Conservation (phyloP, 1,140 invertebrate species). For the Scaptodrosophila lebanonensis region DNA sequence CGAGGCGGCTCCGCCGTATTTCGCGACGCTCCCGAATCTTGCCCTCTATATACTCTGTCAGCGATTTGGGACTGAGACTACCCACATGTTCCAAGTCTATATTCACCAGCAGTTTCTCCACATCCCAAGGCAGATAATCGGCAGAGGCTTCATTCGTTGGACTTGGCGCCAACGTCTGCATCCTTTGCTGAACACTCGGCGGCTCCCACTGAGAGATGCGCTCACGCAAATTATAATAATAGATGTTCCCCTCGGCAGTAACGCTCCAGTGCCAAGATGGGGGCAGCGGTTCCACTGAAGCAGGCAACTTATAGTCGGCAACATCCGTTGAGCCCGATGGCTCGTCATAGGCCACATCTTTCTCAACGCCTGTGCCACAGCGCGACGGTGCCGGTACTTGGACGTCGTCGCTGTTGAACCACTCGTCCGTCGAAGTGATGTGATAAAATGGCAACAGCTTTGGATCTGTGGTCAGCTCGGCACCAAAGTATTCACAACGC, state of each 20-base stretch:
- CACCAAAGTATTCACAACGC: constrained; percentile 80
- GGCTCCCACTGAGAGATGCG: constrained; percentile 93
- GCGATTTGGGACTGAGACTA: constrained; percentile 23
- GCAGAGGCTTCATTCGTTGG: constrained; percentile 26
- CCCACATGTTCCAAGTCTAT: constrained; percentile 36
- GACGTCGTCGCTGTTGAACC: constrained; percentile 78
- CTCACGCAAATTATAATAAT: constrained; percentile 93
- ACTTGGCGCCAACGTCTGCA: constrained; percentile 44
- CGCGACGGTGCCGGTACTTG: constrained; percentile 75
- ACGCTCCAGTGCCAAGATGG: constrained; percentile 91
- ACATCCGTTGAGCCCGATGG: constrained; percentile 29
- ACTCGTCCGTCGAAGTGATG: constrained; percentile 81
- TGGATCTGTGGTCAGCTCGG: constrained; percentile 80
- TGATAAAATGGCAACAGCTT: constrained; percentile 80
- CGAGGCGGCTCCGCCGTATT: constrained; percentile 76
- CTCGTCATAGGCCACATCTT: constrained; percentile 60
- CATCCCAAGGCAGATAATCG: constrained; percentile 28
- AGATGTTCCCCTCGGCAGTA: constrained; percentile 88
- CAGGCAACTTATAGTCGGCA: constrained; percentile 76
- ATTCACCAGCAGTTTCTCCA: constrained; percentile 22
- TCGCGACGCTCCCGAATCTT: constrained; percentile 49
- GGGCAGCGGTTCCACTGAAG: constrained; percentile 82
- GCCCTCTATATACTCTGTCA: constrained; percentile 38
- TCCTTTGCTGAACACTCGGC: constrained; percentile 78
- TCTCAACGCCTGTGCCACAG: constrained; percentile 52